Conservation (phyloP, 2,797 vertebrate genomes). For the Podarcis siculus region DNA sequence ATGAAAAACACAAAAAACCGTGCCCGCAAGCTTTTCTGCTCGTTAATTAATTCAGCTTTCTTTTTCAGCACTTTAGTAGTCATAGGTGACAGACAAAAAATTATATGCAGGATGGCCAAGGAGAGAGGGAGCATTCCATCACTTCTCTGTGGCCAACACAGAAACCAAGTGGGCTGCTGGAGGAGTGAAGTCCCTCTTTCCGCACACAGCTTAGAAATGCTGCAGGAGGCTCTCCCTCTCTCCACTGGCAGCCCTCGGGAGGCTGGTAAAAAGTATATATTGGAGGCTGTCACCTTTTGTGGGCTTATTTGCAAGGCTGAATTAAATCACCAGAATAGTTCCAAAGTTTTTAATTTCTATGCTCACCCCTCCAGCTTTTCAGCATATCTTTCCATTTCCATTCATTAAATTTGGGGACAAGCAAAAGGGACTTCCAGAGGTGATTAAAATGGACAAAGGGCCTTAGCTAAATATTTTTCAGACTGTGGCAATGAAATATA, state of each 20-base stretch:
- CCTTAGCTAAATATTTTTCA: background rate
- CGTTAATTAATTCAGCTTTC: background rate
- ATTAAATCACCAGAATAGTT: background rate
- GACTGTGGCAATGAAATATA: constrained; percentile 39
- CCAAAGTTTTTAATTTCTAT: background rate
- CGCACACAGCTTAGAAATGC: background rate
- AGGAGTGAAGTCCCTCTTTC: no score
- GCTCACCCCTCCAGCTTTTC: background rate
- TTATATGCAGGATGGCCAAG: no score
- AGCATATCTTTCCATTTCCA: background rate
- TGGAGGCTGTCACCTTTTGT: background rate
- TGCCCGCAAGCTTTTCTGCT: background rate
- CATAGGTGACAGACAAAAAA: no score
- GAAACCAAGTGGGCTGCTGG: no score
- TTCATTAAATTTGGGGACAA: background rate
- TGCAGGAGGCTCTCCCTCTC: background rate
- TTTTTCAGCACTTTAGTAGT: no score
- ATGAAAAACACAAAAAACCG: background rate
- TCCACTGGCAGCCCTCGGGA: background rate
- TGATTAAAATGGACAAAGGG: background rate
- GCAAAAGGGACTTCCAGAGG: background rate
- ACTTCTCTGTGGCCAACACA: no score
- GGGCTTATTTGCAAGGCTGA: background rate
- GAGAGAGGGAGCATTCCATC: no score
- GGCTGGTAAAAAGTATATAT: no score